A percentile compares a stretch with the other conserved stretches of the same genome.
Evolutionary conservation across 2,888 invertebrate species (phyloP).

Genomic region (Encarsia formosa): DNA sequence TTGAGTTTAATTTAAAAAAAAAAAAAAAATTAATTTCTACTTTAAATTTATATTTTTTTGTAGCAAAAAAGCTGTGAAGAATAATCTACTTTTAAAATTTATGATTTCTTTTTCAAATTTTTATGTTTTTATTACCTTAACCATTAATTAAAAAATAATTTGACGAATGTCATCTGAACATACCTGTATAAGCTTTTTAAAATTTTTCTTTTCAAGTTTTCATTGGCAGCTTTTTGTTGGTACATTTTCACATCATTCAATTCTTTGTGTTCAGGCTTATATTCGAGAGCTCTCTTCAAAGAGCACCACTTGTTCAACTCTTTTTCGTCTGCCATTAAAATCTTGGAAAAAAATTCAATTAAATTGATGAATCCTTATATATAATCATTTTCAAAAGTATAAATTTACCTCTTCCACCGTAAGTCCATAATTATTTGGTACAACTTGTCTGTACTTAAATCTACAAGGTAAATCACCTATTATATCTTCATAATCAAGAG

Average conservation of each 20-base stretch:
- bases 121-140: no score
- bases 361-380: no score
- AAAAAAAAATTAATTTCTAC: no score
- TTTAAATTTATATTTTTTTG: no score
- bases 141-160: no score
- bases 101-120: no score
- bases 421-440: conserved; percentile 88
- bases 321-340: conserved; percentile 83
- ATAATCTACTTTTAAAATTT: no score
- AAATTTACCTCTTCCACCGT: conserved; percentile 79
- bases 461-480: conserved; percentile 86
- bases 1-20: no score
- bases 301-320: conserved; percentile 96
- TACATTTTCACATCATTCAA: conserved; percentile 74
- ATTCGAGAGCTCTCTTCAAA: conserved; percentile 78
- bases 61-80: no score
- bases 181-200: conserved; percentile 71
- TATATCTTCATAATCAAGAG: conserved; percentile 92
- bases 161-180: no score
- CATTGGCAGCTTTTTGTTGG: conserved; percentile 68
- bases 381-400: no score
- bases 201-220: conserved; percentile 71
- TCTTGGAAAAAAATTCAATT: conserved; percentile 60
- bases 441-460: conserved; percentile 87
- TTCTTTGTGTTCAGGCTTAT: conserved; percentile 74